Evolutionary conservation across 2,797 vertebrate species (phyloP).

Genomic region (Poeciliopsis gracilis): DNA sequence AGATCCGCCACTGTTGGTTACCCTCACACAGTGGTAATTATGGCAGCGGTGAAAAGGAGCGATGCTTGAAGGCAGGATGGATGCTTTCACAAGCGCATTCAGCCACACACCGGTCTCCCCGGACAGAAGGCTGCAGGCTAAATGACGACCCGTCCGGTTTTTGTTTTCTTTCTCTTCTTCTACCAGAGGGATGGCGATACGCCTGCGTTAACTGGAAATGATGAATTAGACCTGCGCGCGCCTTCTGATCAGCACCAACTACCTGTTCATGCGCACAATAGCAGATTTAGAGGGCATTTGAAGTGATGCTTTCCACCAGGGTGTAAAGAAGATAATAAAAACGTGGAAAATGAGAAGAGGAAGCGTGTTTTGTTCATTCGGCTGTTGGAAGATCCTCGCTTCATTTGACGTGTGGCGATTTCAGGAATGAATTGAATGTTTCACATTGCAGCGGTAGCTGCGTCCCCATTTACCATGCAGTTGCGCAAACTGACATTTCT

Average conservation of each 20-base stretch:
- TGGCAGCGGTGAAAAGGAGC: slow-evolving; percentile 68
- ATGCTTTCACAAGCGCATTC: slow-evolving; percentile 55
- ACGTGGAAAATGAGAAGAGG: neutral
- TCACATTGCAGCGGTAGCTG: neutral
- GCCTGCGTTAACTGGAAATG: slow-evolving; percentile 56
- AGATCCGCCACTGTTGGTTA: slow-evolving; percentile 84
- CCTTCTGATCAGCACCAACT: slow-evolving; percentile 59
- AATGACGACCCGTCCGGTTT: slow-evolving; percentile 63
- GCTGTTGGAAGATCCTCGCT: slow-evolving; percentile 11
- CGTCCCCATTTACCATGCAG: no score
- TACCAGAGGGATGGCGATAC: slow-evolving; percentile 37
- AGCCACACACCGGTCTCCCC: slow-evolving; percentile 37
- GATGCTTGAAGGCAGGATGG: slow-evolving; percentile 70
- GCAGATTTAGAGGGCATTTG: slow-evolving; percentile 13
- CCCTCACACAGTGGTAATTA: slow-evolving; percentile 81
- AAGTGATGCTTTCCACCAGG: slow-evolving; percentile 22
- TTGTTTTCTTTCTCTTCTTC: neutral
- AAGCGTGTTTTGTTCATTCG: slow-evolving; percentile 2
- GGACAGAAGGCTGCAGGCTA: slow-evolving; percentile 59
- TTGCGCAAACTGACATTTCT: no score
- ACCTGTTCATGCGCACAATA: slow-evolving; percentile 39
- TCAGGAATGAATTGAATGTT: slow-evolving; percentile 26
- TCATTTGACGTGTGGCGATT: neutral
- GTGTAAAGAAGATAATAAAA: slow-evolving; percentile 32
- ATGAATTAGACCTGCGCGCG: slow-evolving; percentile 62